phyloP scores from a whole-genome alignment of 2,113 vertebrate species.

The Cyrtonyx montezumae region DNA sequence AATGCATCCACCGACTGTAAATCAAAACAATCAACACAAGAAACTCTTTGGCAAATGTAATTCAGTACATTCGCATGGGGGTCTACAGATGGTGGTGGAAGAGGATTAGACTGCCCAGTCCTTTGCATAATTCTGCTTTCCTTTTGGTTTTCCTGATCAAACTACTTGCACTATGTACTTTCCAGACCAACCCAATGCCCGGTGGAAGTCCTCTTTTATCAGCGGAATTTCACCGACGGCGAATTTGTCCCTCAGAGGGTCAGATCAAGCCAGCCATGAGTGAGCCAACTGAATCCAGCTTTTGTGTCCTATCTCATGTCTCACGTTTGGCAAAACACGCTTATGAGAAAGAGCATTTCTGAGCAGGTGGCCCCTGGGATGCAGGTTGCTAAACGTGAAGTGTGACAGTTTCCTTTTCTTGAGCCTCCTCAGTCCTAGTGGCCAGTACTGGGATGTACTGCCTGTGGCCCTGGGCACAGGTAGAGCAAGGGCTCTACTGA shows the following conservation, averaged over 20 bases:
- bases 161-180: not conserved
- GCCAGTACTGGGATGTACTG: not conserved
- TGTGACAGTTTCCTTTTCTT: not conserved
- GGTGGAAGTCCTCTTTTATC: slow-evolving; percentile 3
- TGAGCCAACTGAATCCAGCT: slow-evolving; percentile 3
- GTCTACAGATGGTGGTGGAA: slow-evolving; percentile 73
- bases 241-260: not conserved
- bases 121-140: slow-evolving; percentile 54
- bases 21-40: slow-evolving; percentile 88
- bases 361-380: not conserved
- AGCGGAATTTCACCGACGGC: not conserved
- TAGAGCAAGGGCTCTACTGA: not conserved
- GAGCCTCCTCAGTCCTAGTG: not conserved
- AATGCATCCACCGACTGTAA: slow-evolving; percentile 88
- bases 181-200: slow-evolving; percentile 26
- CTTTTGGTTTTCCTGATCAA: slow-evolving; percentile 19
- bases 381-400: not conserved
- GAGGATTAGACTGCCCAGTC: slow-evolving; percentile 62
- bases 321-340: not conserved
- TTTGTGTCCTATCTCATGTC: not conserved
- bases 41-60: slow-evolving; percentile 93
- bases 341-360: slow-evolving; percentile 11
- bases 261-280: slow-evolving; percentile 36
- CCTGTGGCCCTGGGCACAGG: not conserved
- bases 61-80: slow-evolving; percentile 87